Evolutionary conservation across 1,140 invertebrate genomes (phyloP).

Genomic region (Eciton burchellii): DNA sequence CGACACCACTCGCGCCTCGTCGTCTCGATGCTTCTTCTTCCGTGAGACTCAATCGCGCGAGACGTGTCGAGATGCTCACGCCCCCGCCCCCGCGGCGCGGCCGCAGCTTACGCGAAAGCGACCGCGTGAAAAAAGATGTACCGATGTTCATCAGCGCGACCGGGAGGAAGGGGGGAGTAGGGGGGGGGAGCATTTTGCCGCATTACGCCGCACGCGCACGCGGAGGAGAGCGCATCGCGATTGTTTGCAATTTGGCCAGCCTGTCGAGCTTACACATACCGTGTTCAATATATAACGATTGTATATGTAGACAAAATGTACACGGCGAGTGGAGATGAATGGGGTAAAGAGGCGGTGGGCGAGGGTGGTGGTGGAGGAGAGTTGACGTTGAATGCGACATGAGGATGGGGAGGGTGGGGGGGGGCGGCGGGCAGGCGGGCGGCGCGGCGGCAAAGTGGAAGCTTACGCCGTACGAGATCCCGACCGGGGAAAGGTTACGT

Average conservation of each 20-base stretch:
- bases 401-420: conserved; percentile 55
- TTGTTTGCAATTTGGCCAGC: conserved; percentile 57
- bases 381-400: conserved; percentile 69
- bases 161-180: background rate
- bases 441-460: conserved; percentile 40
- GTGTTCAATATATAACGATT: conserved; percentile 70
- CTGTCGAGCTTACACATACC: conserved; percentile 52
- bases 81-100: too few relatives aligned
- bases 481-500: conserved; percentile 30
- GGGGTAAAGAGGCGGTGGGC: conserved; percentile 65
- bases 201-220: conserved; percentile 24
- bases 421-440: too few relatives aligned
- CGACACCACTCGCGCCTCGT: too few relatives aligned
- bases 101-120: conserved; percentile 27
- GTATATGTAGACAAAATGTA: conserved; percentile 66
- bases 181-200: conserved; percentile 21
- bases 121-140: conserved; percentile 32
- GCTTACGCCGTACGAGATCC: conserved; percentile 36
- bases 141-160: conserved; percentile 11
- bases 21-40: too few relatives aligned
- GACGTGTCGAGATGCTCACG: too few relatives aligned
- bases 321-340: conserved; percentile 71
- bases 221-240: conserved; percentile 37
- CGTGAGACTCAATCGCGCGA: too few relatives aligned
- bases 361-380: too few relatives aligned